phyloP scores from a whole-genome alignment of 2,888 invertebrate genomes.

The Melikaiella ostensackeni region DNA sequence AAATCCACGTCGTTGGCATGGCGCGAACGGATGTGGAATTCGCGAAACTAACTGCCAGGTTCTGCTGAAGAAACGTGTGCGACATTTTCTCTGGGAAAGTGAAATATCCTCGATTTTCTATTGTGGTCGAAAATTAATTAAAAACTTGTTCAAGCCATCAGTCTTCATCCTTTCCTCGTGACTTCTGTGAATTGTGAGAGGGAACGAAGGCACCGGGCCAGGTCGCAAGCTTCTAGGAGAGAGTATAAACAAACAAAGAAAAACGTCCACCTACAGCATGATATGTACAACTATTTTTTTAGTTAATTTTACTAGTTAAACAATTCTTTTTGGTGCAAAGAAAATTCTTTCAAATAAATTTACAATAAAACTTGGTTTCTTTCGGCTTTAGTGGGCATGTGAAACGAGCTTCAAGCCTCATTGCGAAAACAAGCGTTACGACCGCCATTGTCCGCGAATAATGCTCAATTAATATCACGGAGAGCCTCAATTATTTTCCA shows the following conservation, averaged over 20 bases:
- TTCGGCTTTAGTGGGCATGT: background rate
- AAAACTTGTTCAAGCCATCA: background rate
- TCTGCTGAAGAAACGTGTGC: conserved; percentile 39
- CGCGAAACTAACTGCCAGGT: conserved; percentile 33
- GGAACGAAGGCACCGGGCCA: too few species aligned
- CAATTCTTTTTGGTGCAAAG: background rate
- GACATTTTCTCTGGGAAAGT: conserved; percentile 25
- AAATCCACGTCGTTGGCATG: conserved; percentile 63
- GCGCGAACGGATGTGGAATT: conserved; percentile 48
- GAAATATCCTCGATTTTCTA: background rate
- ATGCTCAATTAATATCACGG: conserved; percentile 52
- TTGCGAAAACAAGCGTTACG: conserved; percentile 18
- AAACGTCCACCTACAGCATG: background rate
- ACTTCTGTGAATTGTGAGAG: too few species aligned
- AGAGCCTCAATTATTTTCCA: conserved; percentile 40
- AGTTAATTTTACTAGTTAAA: background rate
- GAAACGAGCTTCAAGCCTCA: conserved; percentile 8
- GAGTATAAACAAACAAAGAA: too few species aligned
- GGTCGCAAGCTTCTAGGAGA: too few species aligned
- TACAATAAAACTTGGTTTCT: background rate
- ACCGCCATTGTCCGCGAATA: conserved; percentile 45
- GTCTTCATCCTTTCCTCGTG: background rate
- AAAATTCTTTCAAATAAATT: background rate
- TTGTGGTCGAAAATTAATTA: background rate
- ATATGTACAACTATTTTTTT: background rate